These are phyloP conservation scores for Eugnorisma glareosa DNA, from an alignment of 2,888 invertebrate genomes.

Conservation along the genomic window DNA sequence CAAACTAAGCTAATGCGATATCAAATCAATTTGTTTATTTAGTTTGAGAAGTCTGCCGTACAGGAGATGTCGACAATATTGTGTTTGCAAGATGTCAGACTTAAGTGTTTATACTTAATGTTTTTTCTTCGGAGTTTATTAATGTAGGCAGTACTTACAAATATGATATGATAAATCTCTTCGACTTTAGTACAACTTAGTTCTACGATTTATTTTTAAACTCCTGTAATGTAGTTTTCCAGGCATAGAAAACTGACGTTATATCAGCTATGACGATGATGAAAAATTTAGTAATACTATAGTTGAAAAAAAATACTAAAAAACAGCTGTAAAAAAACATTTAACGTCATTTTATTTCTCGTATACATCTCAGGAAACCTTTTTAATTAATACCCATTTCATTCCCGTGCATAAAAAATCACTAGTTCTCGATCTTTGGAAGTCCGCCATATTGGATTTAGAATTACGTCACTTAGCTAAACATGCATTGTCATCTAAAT, in stretches of 20 bases:
- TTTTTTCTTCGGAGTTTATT: conserved; percentile 1
- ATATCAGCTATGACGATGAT: background rate
- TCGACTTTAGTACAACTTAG: background rate
- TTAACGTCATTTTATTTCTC: background rate
- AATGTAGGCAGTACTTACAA: background rate
- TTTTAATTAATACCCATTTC: background rate
- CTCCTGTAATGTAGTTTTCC: too few relatives aligned
- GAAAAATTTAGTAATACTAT: too few relatives aligned
- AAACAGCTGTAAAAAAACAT: too few relatives aligned
- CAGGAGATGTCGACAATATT: background rate
- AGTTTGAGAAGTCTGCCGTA: conserved; percentile 42
- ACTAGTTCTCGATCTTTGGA: background rate
- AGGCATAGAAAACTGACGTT: background rate
- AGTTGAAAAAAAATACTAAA: too few relatives aligned
- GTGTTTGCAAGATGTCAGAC: background rate
- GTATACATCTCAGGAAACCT: too few relatives aligned
- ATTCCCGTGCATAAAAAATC: background rate
- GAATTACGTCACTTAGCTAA: background rate
- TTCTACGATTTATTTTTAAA: background rate
- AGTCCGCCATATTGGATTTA: background rate
- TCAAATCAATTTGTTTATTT: conserved; percentile 47
- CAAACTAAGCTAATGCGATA: conserved; percentile 58
- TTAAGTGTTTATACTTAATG: background rate
- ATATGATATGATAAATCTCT: background rate
- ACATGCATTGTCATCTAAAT: background rate